Base-by-base conservation (phyloP, 2,888 invertebrate genomes). In the Pemphredon lugubris region DNA sequence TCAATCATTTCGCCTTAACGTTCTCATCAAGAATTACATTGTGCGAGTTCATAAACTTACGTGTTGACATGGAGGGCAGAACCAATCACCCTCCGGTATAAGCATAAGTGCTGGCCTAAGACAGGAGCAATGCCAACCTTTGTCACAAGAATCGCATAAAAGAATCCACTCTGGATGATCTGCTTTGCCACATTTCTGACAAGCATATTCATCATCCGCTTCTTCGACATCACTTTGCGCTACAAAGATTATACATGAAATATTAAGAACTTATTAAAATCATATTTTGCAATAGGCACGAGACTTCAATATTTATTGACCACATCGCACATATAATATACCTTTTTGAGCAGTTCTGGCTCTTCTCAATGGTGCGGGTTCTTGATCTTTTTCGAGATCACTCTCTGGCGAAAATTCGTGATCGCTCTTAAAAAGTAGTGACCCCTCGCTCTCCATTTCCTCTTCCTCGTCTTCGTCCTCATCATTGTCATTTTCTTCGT, bases 51-150 rank as follows among this genome's bases (percentile, higher is more conserved):
- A 63, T 18, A 37, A 44, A 90, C 95, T 93, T 84, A 96, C 96
- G 90, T 99, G 99, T 90, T 97, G 96, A 90, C 99, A 99, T 0
- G 96, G 96, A 30, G 99, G 99, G 90, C 99, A 99, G 90, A 94
- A 97, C 99, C 99, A 99, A 90, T 98, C 96, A 0, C 98, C 98
- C 88, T 98, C 97, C 0, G 99, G 99, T 83, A 99, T 96, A 26
- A 96, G 93, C 91, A 98, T 94, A 40, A 99, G 92, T 65, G 97
- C 94, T 0, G 99, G 99, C 71, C 96, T 93, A 37, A 99, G 92
- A 87, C 99, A 99, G 42, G 96, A 96, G 70, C 97, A 98, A 91
- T 99, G 99, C 94, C 97, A 98, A n/a, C 98, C 98, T 72, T 93
- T 94, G 90, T 99, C 98, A 90, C 99, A 99, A 76, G 93, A 93